These are phyloP conservation scores for Lepidurus apus DNA, from an alignment of 1,140 invertebrate species.

Conservation along the genomic window DNA sequence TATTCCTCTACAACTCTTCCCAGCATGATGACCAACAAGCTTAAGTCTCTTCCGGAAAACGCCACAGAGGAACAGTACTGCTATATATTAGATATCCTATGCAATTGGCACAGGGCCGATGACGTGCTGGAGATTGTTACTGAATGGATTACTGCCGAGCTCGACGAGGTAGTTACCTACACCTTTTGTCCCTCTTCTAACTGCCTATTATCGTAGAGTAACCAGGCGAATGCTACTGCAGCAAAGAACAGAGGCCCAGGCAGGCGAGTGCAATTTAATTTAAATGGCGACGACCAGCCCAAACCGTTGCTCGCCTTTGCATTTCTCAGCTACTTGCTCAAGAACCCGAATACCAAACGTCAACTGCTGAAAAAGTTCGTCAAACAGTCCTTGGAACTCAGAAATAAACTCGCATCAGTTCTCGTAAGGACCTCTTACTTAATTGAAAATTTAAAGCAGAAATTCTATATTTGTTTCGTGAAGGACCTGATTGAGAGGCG, in stretches of 20 bases:
- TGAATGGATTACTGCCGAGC: neutral
- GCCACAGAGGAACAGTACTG: constrained; percentile 10
- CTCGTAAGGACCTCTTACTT: neutral
- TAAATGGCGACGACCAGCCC: neutral
- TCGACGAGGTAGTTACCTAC: neutral
- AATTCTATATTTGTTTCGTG: neutral
- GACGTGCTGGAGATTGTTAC: constrained; percentile 24
- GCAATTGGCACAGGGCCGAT: constrained; percentile 27
- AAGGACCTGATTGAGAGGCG: neutral
- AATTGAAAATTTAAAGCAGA: neutral
- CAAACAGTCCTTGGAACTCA: neutral
- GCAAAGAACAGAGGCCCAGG: neutral
- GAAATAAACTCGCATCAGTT: neutral
- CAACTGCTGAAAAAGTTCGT: neutral
- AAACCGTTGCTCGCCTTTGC: neutral
- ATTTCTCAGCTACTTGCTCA: neutral
- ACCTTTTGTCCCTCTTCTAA: neutral
- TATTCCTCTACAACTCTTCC: constrained; percentile 2
- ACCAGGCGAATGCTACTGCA: neutral
- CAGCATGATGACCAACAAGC: constrained; percentile 2
- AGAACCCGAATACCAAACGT: neutral
- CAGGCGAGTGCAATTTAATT: neutral
- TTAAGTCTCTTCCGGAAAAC: constrained; percentile 23
- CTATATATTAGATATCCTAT: constrained; percentile 24
- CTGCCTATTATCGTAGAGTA: neutral